Conservation (phyloP, 1,140 invertebrate species). For the Pteromalus puparum region DNA sequence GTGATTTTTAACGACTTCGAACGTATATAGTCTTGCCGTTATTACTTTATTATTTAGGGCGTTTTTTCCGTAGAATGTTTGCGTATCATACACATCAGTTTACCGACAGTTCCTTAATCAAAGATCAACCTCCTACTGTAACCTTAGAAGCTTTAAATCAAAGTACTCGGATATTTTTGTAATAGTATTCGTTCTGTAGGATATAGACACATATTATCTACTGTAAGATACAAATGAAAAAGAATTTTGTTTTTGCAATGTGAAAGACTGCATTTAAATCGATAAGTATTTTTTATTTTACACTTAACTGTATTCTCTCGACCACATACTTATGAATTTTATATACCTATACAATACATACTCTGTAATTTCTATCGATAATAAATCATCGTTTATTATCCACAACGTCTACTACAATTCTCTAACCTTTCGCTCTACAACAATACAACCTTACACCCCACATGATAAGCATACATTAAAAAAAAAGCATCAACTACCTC, state of each 20-base stretch:
- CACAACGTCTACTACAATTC: neutral
- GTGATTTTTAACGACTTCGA: neutral
- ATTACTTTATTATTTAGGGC: neutral
- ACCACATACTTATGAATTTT: neutral
- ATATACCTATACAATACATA: too few species aligned
- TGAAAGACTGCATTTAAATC: conserved; percentile 4
- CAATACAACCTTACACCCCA: neutral
- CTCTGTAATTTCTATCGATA: neutral
- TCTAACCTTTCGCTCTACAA: neutral
- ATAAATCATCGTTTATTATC: neutral
- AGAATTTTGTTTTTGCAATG: neutral
- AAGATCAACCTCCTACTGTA: conserved; percentile 10
- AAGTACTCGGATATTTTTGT: neutral
- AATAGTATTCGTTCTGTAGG: neutral
- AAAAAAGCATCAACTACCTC: neutral
- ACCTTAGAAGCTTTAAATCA: conserved; percentile 9
- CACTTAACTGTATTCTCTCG: neutral
- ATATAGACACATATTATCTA: neutral
- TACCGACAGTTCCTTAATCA: conserved; percentile 31
- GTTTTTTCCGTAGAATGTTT: neutral
- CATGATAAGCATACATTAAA: too few species aligned
- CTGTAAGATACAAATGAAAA: neutral
- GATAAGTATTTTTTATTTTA: conserved; percentile 2
- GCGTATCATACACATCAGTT: too few species aligned
- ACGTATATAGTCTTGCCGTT: neutral